Evolutionary conservation across 2,797 vertebrate species (phyloP), one percentile per base, ranked within the genome.

Genomic region (Catamblyrhynchus diadema): DNA sequence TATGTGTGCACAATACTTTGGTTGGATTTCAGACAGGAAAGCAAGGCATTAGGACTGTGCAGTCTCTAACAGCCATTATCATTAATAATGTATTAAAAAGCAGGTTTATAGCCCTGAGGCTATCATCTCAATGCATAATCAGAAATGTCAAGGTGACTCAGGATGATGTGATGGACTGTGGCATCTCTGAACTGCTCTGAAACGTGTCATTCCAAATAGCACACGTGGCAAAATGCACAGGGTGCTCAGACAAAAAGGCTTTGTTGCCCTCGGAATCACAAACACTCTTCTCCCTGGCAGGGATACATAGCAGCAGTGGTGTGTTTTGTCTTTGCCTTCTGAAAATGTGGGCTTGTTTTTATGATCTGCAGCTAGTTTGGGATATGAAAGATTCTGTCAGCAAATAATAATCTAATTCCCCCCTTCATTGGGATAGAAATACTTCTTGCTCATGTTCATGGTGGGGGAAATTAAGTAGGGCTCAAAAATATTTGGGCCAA

Each of bases 81-180:
- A 77, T 96, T 95, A 94, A 90, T 90, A 91, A 96, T 88, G 59
- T 53, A 95, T 92, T 81, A 56, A 91, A 95, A 86, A 91, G 79
- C 51, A 86, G 82, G 85, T 86, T 93, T 96, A 88, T 87, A 92
- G 81, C 89, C 95, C 77, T 8, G 28, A 88, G 95, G 94, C 94
- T 90, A 89, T 90, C 51, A 70, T 93, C 32, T 93, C 66, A 60
- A 73, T 86, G 73, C 89, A 81, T 94, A 92, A 88, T 93, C 79
- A 81, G 75, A 95, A 96, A 96, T 79, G 82, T 84, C 93, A 94
- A 93, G 93, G 93, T 96, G 91, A 95, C 44, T 94, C 75, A 86
- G 80, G 41, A 69, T 95, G 89, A 94, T 23, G 11, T 81, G 93
- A 94, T 81, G 65, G 54, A 60, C 89, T 69, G 5, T 79, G 89